Evolutionary conservation across 2,888 invertebrate genomes (phyloP).

Genomic region (Agrotis clavis): DNA sequence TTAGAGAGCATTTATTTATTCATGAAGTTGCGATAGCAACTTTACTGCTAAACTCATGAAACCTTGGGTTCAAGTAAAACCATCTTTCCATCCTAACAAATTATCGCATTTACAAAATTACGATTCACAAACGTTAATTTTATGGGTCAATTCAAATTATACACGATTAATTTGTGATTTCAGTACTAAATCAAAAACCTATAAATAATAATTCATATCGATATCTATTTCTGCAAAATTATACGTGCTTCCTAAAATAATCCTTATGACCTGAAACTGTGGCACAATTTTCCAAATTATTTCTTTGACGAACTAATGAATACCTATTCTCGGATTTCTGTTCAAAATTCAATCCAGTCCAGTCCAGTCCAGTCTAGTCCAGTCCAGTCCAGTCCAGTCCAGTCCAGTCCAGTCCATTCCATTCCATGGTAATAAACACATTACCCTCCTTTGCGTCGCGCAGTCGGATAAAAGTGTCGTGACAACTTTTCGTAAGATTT

Average conservation of each 20-base stretch:
- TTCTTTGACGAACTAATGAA: background rate
- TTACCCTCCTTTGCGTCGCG: too few relatives aligned
- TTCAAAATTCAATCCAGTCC: conserved; percentile 2
- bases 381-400: too few relatives aligned
- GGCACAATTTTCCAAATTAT: conserved; percentile 2
- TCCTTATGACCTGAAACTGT: background rate
- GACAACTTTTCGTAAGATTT: too few relatives aligned
- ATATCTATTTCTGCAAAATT: background rate
- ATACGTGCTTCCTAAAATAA: background rate
- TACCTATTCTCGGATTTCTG: background rate
- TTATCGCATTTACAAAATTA: background rate
- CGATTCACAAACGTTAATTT: background rate
- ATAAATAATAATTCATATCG: background rate
- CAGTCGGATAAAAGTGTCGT: too few relatives aligned
- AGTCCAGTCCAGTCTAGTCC: too few relatives aligned
- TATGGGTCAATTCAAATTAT: background rate
- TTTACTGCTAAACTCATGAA: too few relatives aligned
- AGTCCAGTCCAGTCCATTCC: too few relatives aligned
- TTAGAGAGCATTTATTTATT: background rate
- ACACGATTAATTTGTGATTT: background rate
- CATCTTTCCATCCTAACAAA: too few relatives aligned
- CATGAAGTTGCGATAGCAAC: too few relatives aligned
- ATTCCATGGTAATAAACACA: too few relatives aligned
- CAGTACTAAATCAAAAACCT: background rate
- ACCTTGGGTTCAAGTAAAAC: too few relatives aligned